phyloP scores from a whole-genome alignment of 1,140 invertebrate species.

The Subanguina moxae region DNA sequence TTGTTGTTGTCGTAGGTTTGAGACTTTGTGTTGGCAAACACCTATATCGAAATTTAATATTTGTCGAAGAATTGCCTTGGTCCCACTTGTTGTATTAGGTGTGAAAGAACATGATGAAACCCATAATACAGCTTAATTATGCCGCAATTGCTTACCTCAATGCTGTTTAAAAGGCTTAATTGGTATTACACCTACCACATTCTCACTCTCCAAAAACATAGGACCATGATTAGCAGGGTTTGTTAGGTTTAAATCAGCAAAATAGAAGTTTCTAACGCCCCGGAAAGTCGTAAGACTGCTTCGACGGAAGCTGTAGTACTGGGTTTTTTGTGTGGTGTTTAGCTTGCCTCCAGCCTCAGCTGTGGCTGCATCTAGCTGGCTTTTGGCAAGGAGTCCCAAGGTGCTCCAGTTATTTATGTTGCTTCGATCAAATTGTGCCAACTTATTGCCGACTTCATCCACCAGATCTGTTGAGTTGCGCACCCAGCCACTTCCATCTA shows the following conservation, averaged over 20 bases:
- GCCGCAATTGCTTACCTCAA: too few species aligned
- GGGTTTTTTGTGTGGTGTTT: not conserved
- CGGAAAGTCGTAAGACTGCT: constrained; percentile 3
- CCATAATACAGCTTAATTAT: too few species aligned
- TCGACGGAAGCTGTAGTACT: not conserved
- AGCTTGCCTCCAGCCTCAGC: not conserved
- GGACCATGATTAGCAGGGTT: constrained; percentile 1
- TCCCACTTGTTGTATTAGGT: too few species aligned
- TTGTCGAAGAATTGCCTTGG: too few species aligned
- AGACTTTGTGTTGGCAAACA: too few species aligned
- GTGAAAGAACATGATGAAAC: too few species aligned
- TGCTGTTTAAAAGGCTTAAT: too few species aligned
- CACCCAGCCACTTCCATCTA: constrained; percentile 6
- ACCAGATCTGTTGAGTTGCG: not conserved
- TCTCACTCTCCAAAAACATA: constrained; percentile 2
- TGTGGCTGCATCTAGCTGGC: constrained; percentile 5
- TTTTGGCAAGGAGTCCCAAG: not conserved
- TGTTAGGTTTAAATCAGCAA: constrained; percentile 1
- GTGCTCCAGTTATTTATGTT: not conserved
- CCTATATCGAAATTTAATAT: too few species aligned
- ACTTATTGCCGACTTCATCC: constrained; percentile 6
- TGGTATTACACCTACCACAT: too few species aligned
- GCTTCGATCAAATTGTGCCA: not conserved
- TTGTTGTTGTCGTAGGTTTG: too few species aligned
- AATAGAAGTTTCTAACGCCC: constrained; percentile 1